These are phyloP conservation scores for Nesogale talazaci DNA, from an alignment of 2,113 vertebrate genomes.

Conservation along the genomic window DNA sequence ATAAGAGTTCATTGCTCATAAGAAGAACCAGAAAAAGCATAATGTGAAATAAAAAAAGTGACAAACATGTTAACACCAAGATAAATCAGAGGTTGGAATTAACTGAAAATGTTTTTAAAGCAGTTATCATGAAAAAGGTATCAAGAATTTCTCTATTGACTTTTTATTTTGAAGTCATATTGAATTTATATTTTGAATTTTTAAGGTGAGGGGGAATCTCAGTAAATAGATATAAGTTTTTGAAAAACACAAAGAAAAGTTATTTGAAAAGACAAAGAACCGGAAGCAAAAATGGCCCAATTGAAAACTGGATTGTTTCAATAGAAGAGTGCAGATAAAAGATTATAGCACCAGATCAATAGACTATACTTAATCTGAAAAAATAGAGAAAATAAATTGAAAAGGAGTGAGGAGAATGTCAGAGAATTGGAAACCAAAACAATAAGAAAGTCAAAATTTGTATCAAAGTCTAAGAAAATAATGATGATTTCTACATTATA, in stretches of 20 bases:
- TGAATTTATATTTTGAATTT: not conserved
- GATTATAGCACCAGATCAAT: not conserved
- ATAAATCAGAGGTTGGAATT: not conserved
- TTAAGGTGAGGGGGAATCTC: not conserved
- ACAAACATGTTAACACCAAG: not conserved
- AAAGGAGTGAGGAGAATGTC: not conserved
- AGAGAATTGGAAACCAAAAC: not conserved
- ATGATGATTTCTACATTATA: not conserved
- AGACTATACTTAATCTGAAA: not conserved
- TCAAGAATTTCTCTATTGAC: not conserved
- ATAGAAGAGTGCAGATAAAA: not conserved
- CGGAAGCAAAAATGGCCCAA: not conserved
- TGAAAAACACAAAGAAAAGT: too few relatives aligned
- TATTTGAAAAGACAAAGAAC: not conserved
- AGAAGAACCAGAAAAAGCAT: not conserved
- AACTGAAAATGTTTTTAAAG: not conserved
- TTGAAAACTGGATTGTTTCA: not conserved
- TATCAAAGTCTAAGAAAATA: not conserved
- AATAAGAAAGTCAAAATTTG: not conserved
- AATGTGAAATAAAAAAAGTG: not conserved
- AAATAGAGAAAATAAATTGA: not conserved
- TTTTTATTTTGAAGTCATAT: too few relatives aligned
- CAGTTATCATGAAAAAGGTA: not conserved
- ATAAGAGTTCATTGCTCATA: not conserved
- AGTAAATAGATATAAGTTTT: slow-evolving; percentile 7